Base-by-base conservation (phyloP, 2,888 invertebrate genomes). In the Dermolepida albohirtum region DNA sequence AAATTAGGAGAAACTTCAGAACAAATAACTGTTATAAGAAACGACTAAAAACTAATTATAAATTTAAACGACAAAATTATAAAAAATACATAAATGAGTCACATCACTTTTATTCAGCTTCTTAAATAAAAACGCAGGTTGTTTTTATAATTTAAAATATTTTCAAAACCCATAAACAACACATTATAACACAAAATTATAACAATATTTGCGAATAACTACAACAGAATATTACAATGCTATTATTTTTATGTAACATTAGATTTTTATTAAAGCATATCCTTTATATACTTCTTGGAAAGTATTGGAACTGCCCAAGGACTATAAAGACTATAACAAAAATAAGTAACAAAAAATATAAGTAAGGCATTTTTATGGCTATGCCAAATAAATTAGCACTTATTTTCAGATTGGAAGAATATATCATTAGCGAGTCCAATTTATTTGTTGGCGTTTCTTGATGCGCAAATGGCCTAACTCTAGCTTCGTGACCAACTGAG, bases 401-500 rank as follows among this genome's bases (percentile, higher is more conserved):
- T 81, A 94, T 88, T 75, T 88, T 88, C 59, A 94, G 84, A 49
- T 92, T 90, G 1, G 92, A 90, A 0, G 93, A 89, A 80, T 91
- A 94, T 72, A 93, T 84, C 29, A 94, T 85, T 68, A 94, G 89
- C 0, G 93, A 89, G 76, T 91, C 90, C 74, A 94, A 87, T 83
- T 94, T 92, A 74, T 89, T 88, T 59, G 89, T 88, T 0, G 93
- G 87, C 7, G 92, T 92, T 76, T 90, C 89, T 80, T 92, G 92
- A 83, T 94, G 93, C 1, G 92, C 89, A 79, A 92, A 94, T 0
- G 94, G 94, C 1, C 93, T 87, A 11, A 90, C 89, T 63, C 93
- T 87, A 59, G 93, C 87, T 81, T 92, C 92, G 81, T 94, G 93
- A 0, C 94, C 94, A 64, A 91, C 89, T 14, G 87, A 87, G 80